Percentiles rank a stretch among this genome's conserved stretches.
Evolutionary conservation across 2,888 invertebrate species (phyloP).

Genomic region (Linnaemya vulpina): DNA sequence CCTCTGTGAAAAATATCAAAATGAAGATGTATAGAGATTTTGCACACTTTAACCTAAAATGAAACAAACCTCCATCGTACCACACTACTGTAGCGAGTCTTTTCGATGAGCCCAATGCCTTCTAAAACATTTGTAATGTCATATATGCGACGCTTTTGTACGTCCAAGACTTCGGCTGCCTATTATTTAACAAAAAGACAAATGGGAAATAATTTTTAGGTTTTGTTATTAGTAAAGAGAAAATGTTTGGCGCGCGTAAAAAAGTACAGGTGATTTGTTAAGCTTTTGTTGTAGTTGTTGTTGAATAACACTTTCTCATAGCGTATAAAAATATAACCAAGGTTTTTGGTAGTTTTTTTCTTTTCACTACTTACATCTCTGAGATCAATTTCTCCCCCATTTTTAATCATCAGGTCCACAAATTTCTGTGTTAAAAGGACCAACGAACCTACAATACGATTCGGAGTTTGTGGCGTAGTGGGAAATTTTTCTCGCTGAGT

Average conservation of each 20-base stretch:
- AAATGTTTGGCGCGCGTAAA: conserved; percentile 66
- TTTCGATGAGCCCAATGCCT: conserved; percentile 91
- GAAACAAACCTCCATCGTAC: conserved; percentile 89
- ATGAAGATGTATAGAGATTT: not conserved
- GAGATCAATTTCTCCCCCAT: conserved; percentile 80
- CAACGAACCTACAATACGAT: conserved; percentile 81
- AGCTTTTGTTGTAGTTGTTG: conserved; percentile 48
- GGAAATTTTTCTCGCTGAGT: conserved; percentile 61
- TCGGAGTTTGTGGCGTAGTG: conserved; percentile 71
- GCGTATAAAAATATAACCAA: conserved; percentile 64
- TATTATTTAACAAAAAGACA: conserved; percentile 76
- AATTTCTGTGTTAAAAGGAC: conserved; percentile 82
- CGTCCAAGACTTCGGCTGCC: conserved; percentile 90
- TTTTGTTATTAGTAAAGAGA: conserved; percentile 1
- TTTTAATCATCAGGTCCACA: conserved; percentile 80
- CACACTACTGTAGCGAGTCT: conserved; percentile 89
- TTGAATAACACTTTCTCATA: conserved; percentile 63
- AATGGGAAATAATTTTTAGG: conserved; percentile 13
- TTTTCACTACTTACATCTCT: conserved; percentile 78
- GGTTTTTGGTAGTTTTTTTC: conserved; percentile 51
- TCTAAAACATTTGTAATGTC: conserved; percentile 93
- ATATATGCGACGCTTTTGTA: conserved; percentile 91
- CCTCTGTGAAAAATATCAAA: conserved; percentile 75
- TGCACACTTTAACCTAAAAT: not conserved
- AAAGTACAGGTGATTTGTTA: conserved; percentile 44